These are phyloP conservation scores for Lepidocyrtinus sp. DNA, from an alignment of 2,888 invertebrate genomes.

Conservation along the genomic window DNA sequence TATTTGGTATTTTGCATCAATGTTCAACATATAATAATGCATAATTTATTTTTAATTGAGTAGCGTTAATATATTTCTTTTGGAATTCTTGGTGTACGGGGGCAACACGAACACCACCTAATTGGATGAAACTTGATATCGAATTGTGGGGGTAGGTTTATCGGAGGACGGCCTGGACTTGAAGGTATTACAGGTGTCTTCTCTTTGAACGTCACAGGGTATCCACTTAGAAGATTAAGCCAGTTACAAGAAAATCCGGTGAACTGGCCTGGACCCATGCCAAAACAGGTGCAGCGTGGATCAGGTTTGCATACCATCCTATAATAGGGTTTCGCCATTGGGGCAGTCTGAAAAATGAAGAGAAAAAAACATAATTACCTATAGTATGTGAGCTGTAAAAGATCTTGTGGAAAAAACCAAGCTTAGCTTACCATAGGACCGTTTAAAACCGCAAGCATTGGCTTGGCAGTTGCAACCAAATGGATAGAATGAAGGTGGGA, in stretches of 20 bases:
- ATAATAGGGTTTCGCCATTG: constrained; percentile 28
- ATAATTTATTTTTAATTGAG: too few relatives aligned
- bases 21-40: too few relatives aligned
- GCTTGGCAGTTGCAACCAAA: constrained; percentile 39
- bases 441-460: constrained; percentile 32
- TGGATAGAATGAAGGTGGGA: constrained; percentile 36
- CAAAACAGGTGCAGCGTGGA: constrained; percentile 33
- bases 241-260: constrained; percentile 38
- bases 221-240: constrained; percentile 28
- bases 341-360: constrained; percentile 31
- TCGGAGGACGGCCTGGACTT: constrained; percentile 16
- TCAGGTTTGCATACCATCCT: constrained; percentile 33
- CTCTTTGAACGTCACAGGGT: constrained; percentile 40
- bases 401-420: neutral
- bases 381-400: neutral
- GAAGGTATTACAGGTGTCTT: constrained; percentile 12
- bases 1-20: constrained; percentile 20
- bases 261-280: constrained; percentile 48
- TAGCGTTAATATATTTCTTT: neutral
- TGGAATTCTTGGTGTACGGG: constrained; percentile 5
- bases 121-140: constrained; percentile 25
- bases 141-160: constrained; percentile 10
- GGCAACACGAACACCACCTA: constrained; percentile 47
- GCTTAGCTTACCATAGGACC: constrained; percentile 32
- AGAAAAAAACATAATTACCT: neutral